Evolutionary conservation across 2,888 invertebrate species (phyloP), one percentile per base, ranked within the genome.

Genomic region (Rhingia rostrata): DNA sequence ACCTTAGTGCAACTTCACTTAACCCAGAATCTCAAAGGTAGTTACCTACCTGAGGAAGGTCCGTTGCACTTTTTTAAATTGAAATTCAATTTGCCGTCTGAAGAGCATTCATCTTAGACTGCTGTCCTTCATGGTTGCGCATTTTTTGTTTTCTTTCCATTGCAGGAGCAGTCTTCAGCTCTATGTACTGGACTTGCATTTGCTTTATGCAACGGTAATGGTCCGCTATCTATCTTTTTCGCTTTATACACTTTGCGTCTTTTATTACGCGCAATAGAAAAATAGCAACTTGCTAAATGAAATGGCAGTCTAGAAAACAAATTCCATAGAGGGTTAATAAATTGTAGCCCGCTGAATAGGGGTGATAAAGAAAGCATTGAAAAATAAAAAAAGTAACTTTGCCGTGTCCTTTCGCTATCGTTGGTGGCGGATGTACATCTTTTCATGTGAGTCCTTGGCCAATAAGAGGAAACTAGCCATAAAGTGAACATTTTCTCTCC

Each of bases 401-500:
- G 6, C 51, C 39, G 39, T 45, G 47, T 63, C 51, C 78, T 45
- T 64, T 66, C 78, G 37, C 41, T 22, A 2, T 70, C 22, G 43
- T 61, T 51, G 72, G 72, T 45, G 61, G 47, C 63, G 58, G 22
- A 30, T 33, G n/a, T 14, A 66, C 82, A 82, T 49, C 82, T 73
- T 58, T 83, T 79, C 69, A 74, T 83, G 67, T 69, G 51, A 64
- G 43, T 64, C 61, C 73, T 83, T 79, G 61, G 72, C 41, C 60
- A 54, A 41, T 67, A 56, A 83, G 58, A 69, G 79, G 83, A 83
- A 84, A 75, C 74, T 80, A 80, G 70, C 75, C 69, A 84, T 84
- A 84, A 84, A 84, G 84, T 80, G 74, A 74, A 84, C 58, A 84
- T 84, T 84, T 84, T 84, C 80, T 64, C 69, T 45, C 66, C 84